These are phyloP conservation scores for Lithophane ornitopus DNA, from an alignment of 2,888 invertebrate species.

Conservation along the genomic window DNA sequence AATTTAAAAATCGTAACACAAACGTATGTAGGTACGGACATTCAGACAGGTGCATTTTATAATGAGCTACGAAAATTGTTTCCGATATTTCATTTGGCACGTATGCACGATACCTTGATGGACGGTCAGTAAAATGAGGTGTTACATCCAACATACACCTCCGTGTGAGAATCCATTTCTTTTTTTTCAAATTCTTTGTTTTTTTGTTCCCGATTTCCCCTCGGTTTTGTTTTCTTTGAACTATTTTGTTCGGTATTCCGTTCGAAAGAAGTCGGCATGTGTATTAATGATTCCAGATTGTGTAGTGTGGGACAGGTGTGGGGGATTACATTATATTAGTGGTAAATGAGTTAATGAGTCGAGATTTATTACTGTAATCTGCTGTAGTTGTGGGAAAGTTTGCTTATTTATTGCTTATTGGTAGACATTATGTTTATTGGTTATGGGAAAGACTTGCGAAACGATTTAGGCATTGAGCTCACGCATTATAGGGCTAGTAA, in stretches of 20 bases:
- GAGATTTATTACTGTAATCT: constrained; percentile 49
- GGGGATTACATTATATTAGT: constrained; percentile 31
- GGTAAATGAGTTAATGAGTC: constrained; percentile 48
- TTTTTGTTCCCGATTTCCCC: constrained; percentile 32
- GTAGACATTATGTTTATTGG: constrained; percentile 3
- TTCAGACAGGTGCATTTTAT: constrained; percentile 60
- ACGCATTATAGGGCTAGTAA: not conserved
- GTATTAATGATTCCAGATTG: constrained; percentile 24
- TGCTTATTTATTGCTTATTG: constrained; percentile 34
- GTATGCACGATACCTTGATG: constrained; percentile 60
- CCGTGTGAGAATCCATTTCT: constrained; percentile 51
- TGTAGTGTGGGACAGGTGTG: constrained; percentile 46
- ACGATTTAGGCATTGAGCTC: not conserved
- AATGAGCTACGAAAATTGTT: constrained; percentile 61
- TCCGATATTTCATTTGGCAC: constrained; percentile 57
- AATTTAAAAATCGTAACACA: constrained; percentile 61
- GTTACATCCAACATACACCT: constrained; percentile 61
- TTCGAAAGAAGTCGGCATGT: constrained; percentile 43
- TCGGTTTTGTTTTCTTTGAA: constrained; percentile 46
- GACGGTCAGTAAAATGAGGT: constrained; percentile 68
- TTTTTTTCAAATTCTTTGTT: constrained; percentile 12
- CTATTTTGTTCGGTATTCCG: constrained; percentile 45
- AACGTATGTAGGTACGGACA: constrained; percentile 32
- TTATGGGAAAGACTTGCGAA: not conserved
- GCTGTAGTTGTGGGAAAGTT: constrained; percentile 39